A percentile compares a stretch with the other conserved stretches of the same genome.
Evolutionary conservation across 1,140 invertebrate species (phyloP).

Genomic region (Heliothis subflexa): DNA sequence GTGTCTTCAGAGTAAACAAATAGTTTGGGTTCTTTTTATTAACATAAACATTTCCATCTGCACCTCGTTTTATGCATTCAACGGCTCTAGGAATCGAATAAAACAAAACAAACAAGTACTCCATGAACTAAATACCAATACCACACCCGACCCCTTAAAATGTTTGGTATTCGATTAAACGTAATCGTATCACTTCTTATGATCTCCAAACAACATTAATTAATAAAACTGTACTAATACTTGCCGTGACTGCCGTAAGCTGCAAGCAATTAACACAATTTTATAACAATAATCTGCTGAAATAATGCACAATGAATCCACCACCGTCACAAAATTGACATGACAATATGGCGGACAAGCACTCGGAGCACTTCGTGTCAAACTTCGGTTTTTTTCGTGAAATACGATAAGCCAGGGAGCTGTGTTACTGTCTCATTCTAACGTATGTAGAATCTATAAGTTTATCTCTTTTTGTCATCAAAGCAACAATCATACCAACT

Average conservation of each 20-base stretch:
- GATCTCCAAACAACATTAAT: background rate
- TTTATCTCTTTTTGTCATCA: constrained; percentile 45
- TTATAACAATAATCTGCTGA: constrained; percentile 56
- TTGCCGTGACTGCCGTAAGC: constrained; percentile 64
- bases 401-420: constrained; percentile 29
- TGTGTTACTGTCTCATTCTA: constrained; percentile 56
- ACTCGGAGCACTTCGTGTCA: constrained; percentile 62
- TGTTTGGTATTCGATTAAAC: constrained; percentile 57
- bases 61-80: constrained; percentile 61
- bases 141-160: constrained; percentile 76
- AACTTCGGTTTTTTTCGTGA: constrained; percentile 51
- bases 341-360: constrained; percentile 79
- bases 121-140: constrained; percentile 82
- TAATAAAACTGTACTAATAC: constrained; percentile 24
- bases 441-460: background rate
- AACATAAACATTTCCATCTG: constrained; percentile 60
- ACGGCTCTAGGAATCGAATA: constrained; percentile 58
- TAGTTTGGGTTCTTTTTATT: constrained; percentile 42
- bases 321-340: constrained; percentile 78
- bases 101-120: constrained; percentile 80
- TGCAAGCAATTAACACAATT: constrained; percentile 55
- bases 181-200: constrained; percentile 33
- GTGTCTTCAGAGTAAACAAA: constrained; percentile 54
- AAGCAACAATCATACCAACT: constrained; percentile 46
- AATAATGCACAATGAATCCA: constrained; percentile 67